Evolutionary conservation across 1,140 invertebrate genomes (phyloP).

Genomic region (Teleogryllus occipitalis): DNA sequence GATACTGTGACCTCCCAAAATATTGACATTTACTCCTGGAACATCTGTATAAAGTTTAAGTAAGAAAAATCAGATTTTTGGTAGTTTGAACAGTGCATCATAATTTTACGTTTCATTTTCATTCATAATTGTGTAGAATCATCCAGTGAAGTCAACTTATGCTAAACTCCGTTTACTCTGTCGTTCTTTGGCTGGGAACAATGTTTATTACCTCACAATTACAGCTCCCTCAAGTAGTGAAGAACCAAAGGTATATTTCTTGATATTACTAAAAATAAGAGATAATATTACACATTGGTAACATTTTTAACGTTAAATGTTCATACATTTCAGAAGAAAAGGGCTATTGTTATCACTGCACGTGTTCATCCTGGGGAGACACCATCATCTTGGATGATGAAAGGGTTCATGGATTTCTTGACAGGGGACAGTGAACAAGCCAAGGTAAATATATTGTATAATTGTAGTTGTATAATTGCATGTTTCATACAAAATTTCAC

Average conservation of each 20-base stretch:
- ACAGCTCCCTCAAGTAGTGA: slow-evolving; percentile 28
- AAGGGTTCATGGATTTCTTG: slow-evolving; percentile 85
- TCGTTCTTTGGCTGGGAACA: slow-evolving; percentile 79
- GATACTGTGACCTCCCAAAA: too few species aligned
- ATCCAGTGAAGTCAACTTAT: slow-evolving; percentile 70
- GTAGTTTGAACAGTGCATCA: too few species aligned
- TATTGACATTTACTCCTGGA: too few species aligned
- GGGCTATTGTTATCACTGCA: slow-evolving; percentile 77
- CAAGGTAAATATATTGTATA: slow-evolving; percentile 34
- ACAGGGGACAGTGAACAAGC: slow-evolving; percentile 71
- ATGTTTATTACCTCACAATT: slow-evolving; percentile 88
- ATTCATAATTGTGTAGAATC: slow-evolving; percentile 41
- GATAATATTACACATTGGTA: background rate
- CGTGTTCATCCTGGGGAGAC: slow-evolving; percentile 94
- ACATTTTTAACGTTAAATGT: background rate
- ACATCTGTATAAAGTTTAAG: too few species aligned
- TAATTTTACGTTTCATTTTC: background rate
- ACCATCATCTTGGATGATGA: slow-evolving; percentile 94
- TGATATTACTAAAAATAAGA: background rate
- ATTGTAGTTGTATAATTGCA: too few species aligned
- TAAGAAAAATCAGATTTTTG: too few species aligned
- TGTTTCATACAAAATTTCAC: too few species aligned
- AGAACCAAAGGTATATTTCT: slow-evolving; percentile 28
- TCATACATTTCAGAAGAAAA: slow-evolving; percentile 27
- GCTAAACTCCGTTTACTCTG: slow-evolving; percentile 74